Evolutionary conservation across 2,113 vertebrate species (phyloP), one percentile per base, ranked within the genome.

Genomic region (Grammomys dolichurus): DNA sequence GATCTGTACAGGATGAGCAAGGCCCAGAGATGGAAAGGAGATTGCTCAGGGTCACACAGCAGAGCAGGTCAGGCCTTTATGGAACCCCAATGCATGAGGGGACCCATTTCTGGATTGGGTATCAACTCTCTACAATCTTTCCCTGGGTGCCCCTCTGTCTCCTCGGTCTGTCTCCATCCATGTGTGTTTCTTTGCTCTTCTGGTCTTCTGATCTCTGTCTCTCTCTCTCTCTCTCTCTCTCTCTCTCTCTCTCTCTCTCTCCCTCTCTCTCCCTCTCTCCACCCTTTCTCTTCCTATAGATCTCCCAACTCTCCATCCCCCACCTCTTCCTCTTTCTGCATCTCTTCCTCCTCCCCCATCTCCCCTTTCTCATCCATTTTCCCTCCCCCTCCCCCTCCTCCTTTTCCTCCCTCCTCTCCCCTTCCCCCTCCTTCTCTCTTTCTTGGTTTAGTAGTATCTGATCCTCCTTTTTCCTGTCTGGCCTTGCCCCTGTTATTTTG

Each of bases 381-480:
- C 36, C 33, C 5, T 6, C 40, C 6, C 56, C 6, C 5, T 10
- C 48, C 19, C 51, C 11, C 4, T 0, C 8, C 16, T 16, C 3
- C 12, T 36, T 36, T n/a, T 5, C 0, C 0, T 54, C n/a, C 73
- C 70, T 31, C 48, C 10, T 0, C 40, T 43, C 81, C 60, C 22
- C 7, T 31, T 20, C 40, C 31, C 4, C 26, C 13, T 28, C 4
- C 67, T 6, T 16, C 5, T 33, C 31, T 16, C 13, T 33, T 3
- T 31, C 26, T 12, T 40, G 4, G 1, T 63, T 12, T 48, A 24
- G 20, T 36, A 31, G 1, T 20, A 12, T 48, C 46, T 69, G 10
- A 24, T 13, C 24, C 54, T 86, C 19, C 31, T 22, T 26, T n/a
- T 70, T 5, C 20, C 20, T 14, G 16, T 24, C 33, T 54, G 6